A percentile compares a stretch with the other conserved stretches of the same genome.
Evolutionary conservation across 53 echinoderm and acorn worm genomes (phyloP).

Genomic region (Holothuria leucospilota): DNA sequence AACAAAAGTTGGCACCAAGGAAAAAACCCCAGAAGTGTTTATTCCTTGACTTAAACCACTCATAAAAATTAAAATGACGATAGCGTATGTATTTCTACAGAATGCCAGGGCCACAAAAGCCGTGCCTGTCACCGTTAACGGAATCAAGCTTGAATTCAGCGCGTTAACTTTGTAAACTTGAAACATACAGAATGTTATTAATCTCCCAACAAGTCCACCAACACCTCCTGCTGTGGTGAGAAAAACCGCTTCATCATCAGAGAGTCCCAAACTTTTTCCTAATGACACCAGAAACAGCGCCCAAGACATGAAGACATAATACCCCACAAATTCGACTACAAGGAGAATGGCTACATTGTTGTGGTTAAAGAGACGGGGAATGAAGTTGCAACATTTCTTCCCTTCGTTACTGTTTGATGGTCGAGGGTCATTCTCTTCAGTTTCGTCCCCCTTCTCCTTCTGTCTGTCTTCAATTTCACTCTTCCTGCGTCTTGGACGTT

Average conservation of each 20-base stretch:
- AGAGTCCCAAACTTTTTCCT: background rate
- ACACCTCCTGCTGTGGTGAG: conserved; percentile 16
- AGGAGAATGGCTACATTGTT: conserved; percentile 9
- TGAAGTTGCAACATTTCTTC: too few relatives aligned
- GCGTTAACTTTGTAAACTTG: background rate
- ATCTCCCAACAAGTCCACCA: conserved; percentile 10
- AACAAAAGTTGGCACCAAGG: background rate
- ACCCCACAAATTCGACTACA: background rate
- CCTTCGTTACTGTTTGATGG: too few relatives aligned
- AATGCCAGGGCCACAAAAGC: background rate
- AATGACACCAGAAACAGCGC: conserved; percentile 18
- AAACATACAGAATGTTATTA: background rate
- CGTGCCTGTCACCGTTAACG: background rate
- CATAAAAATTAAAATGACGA: background rate
- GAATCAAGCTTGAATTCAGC: background rate
- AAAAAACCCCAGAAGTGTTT: conserved; percentile 6
- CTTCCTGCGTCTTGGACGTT: too few relatives aligned
- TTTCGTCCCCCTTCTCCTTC: background rate
- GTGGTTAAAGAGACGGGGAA: background rate
- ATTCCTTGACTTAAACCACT: conserved; percentile 8
- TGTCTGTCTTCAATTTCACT: too few relatives aligned
- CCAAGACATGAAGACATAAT: conserved; percentile 15
- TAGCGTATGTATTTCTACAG: too few relatives aligned
- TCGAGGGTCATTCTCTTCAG: background rate
- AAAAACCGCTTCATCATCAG: conserved; percentile 3